Percentiles rank a stretch among this genome's conserved stretches.
Evolutionary conservation across 2,888 invertebrate genomes (phyloP).

Genomic region (Tupiocoris notatus): DNA sequence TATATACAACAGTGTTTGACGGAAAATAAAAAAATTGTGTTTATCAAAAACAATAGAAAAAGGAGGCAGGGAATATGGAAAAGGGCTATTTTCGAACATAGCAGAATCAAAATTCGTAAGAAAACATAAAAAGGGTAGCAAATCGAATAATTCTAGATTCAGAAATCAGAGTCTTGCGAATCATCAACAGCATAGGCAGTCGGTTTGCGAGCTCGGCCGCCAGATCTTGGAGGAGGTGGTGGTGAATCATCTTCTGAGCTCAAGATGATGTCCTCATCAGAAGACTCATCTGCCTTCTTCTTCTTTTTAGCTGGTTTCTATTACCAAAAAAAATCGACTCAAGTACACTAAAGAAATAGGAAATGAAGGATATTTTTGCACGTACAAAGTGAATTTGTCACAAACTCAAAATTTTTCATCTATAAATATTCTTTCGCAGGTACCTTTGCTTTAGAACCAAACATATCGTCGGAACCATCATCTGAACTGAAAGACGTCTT

Average conservation of each 20-base stretch:
- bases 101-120: too few relatives aligned
- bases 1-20: too few relatives aligned
- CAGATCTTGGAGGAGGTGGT: neutral
- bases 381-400: neutral
- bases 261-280: neutral
- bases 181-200: slow-evolving; percentile 21
- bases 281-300: neutral
- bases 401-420: neutral
- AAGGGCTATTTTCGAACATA: too few relatives aligned
- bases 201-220: slow-evolving; percentile 23
- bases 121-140: too few relatives aligned
- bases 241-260: neutral
- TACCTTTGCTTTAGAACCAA: slow-evolving; percentile 28
- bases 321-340: neutral
- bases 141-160: too few relatives aligned
- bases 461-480: slow-evolving; percentile 22
- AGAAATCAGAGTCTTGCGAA: slow-evolving; percentile 13
- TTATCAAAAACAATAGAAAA: too few relatives aligned
- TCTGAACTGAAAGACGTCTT: neutral
- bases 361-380: neutral
- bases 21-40: too few relatives aligned
- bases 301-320: slow-evolving; percentile 13
- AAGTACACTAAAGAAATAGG: neutral
- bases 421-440: neutral
- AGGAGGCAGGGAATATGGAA: too few relatives aligned